phyloP scores from a whole-genome alignment of 2,888 invertebrate genomes.

The Dione vanillae region DNA sequence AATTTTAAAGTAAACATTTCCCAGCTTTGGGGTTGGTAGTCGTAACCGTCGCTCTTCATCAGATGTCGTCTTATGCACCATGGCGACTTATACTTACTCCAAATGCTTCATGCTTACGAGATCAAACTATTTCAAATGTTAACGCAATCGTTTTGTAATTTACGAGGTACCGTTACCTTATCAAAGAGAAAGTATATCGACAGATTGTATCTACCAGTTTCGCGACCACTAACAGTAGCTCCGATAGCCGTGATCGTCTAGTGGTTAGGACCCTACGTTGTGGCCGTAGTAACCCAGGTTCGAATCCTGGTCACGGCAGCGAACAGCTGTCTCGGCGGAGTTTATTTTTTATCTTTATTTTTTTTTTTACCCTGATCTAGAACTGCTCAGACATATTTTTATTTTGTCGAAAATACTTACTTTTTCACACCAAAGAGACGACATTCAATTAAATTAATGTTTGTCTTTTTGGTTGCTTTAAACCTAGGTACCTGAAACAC shows the following conservation, averaged over 20 bases:
- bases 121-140: not conserved
- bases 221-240: constrained; percentile 26
- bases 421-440: no score
- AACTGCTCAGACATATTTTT: no score
- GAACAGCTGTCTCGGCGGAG: constrained; percentile 61
- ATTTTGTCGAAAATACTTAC: no score
- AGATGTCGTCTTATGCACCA: not conserved
- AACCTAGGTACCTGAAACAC: constrained; percentile 14
- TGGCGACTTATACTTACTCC: not conserved
- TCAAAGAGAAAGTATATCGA: constrained; percentile 20
- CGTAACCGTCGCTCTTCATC: not conserved
- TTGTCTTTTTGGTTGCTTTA: no score
- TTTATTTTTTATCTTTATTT: constrained; percentile 43
- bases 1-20: no score
- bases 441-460: no score
- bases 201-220: constrained; percentile 6
- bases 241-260: constrained; percentile 85
- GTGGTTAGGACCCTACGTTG: constrained; percentile 91
- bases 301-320: constrained; percentile 88
- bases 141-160: constrained; percentile 14
- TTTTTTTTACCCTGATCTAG: not conserved
- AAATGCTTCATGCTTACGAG: not conserved
- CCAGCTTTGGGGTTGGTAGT: not conserved
- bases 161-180: constrained; percentile 5
- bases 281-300: constrained; percentile 91